phyloP scores from a whole-genome alignment of 2,888 invertebrate genomes.

The Drosophila planitibia region DNA sequence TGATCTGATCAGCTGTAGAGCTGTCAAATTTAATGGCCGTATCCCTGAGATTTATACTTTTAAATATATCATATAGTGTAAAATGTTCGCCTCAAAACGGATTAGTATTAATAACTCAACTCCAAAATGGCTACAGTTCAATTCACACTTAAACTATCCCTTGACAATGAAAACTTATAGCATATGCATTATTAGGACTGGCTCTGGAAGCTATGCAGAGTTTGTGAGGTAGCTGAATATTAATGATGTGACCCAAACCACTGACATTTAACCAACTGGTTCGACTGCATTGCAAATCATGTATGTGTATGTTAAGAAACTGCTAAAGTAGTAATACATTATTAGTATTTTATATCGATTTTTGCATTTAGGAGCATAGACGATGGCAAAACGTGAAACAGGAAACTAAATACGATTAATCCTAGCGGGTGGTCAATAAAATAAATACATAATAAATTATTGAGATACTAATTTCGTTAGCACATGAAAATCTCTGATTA shows the following conservation, averaged over 20 bases:
- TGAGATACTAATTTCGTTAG: not conserved
- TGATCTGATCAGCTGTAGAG: constrained; percentile 10
- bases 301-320: not conserved
- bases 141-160: constrained; percentile 40
- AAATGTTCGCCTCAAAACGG: not conserved
- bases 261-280: constrained; percentile 76
- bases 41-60: constrained; percentile 7
- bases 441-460: not conserved
- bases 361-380: not conserved
- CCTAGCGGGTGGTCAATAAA: constrained; percentile 8
- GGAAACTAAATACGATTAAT: constrained; percentile 13
- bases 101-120: not conserved
- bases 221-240: constrained; percentile 45
- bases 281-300: constrained; percentile 35
- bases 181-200: constrained; percentile 7
- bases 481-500: not conserved
- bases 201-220: not conserved
- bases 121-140: not conserved
- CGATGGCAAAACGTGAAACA: constrained; percentile 9
- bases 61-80: not conserved
- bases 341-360: constrained; percentile 1
- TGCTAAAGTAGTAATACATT: constrained; percentile 5
- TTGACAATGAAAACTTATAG: constrained; percentile 67
- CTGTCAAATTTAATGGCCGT: constrained; percentile 10
- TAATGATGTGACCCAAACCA: constrained; percentile 66